Base-by-base conservation (phyloP, 2,113 vertebrate genomes). In the Pogonocichla stellata region DNA sequence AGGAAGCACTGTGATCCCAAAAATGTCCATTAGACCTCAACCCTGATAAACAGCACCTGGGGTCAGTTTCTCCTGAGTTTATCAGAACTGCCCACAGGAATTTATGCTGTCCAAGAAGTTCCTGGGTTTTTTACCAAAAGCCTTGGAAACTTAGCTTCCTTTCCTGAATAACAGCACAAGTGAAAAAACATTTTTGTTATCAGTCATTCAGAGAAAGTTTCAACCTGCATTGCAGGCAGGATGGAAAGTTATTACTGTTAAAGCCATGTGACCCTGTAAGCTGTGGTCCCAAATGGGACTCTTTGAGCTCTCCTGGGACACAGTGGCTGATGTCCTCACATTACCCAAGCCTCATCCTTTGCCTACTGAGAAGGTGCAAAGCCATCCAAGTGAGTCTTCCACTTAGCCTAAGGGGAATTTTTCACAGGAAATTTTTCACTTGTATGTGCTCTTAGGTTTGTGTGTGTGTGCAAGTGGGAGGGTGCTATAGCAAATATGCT, bases 161-260 rank as follows among this genome's bases (percentile, higher is more conserved):
- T 48, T 12, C 14, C 31, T 34, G 20, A 62, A 19, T 19, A 40
- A 15, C 8, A 48, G 6, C 25, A 12, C 31, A 19, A 34, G 4
- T 19, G 34, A 18, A 23, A 34, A 0, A 40, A 40, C 5, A 16
- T 34, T 75, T 75, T 54, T 69, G 6, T 48, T 48, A 10, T 26
- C 54, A 31, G 16, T 33, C 3, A 0, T 19, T 61, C 29, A 42
- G 33, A 25, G 20, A 13, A 25, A 42, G 8, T 36, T 43, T 25
- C 25, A 22, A 26, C 2, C 5, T 0, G 2, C 23, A n/a, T 2
- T 67, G 15, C 9, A 43, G 9, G 10, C 38, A 47, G 24, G 34
- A 22, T 54, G 47, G 40, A 54, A 60, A 40, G 26, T 34, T 19
- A 11, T 53, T 34, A 1, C 18, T 9, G 15, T 6, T 61, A 26